Evolutionary conservation across 1,140 invertebrate species (phyloP), one percentile per base, ranked within the genome.

Genomic region (Sycophaga agraensis): DNA sequence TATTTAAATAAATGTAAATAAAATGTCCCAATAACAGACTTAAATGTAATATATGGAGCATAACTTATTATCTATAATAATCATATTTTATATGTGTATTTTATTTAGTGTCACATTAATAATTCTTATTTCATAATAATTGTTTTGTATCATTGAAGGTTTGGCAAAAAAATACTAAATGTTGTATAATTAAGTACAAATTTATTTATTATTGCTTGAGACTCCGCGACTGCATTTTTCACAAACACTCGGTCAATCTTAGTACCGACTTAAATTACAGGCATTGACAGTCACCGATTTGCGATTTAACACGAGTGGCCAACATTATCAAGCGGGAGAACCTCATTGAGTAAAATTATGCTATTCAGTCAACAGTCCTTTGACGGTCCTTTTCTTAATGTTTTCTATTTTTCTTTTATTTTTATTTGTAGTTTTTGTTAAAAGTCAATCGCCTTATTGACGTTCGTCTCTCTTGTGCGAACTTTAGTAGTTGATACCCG

Each of bases 171-270:
- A 57, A 24, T 34, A 0, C 0, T 8, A 4, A 35, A 24, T 16
- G n/a, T 24, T 16, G 2, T 26, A 51, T 4, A 59, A 60, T 67
- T 69, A 69, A 69, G 68, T 69, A 69, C 68, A 69, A 69, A 68
- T 69, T 67, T 45, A 54, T 69, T 67, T 69, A 66, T 65, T 67
- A 63, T 67, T 67, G 65, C 49, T 66, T 49, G 59, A 67, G 63
- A 68, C 19, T 56, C 63, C 45, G 51, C 37, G 46, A 22, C 19
- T 42, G 40, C 34, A n/a, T 58, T 49, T 59, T 21, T 59, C 8
- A 11, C 43, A n/a, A 9, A 57, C 11, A 51, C 16, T 64, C 31
- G 31, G 46, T 59, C 12, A 9, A 43, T 17, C 1, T 21, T 43
- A 14, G 34, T 45, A 6, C 22, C 17, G 26, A 24, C 16, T 21